Conservation (phyloP, 35 echinoderm and acorn worm genomes). For the Lytechinus variegatus region DNA sequence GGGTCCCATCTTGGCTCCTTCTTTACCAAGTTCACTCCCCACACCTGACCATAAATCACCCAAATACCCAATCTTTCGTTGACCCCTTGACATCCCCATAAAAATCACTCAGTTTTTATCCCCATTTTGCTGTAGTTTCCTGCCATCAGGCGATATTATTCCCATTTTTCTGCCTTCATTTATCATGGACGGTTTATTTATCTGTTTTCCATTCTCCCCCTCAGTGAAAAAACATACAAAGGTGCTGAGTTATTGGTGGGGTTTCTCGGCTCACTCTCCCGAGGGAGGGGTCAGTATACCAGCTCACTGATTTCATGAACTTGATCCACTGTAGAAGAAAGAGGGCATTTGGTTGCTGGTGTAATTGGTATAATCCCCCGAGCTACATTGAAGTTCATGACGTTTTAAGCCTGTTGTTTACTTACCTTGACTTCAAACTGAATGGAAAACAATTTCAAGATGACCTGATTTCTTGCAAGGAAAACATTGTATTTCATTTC, state of each 20-base stretch:
- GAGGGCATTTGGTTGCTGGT: neutral
- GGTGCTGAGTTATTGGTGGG: slow-evolving; percentile 34
- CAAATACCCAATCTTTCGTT: neutral
- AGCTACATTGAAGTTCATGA: neutral
- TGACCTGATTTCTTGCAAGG: neutral
- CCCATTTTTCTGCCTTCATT: slow-evolving; percentile 17
- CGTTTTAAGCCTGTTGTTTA: neutral
- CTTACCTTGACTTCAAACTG: neutral
- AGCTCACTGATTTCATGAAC: neutral
- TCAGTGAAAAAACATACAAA: slow-evolving; percentile 28
- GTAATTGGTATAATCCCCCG: slow-evolving; percentile 7
- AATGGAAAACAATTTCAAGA: neutral
- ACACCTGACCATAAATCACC: slow-evolving; percentile 25
- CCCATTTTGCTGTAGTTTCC: neutral
- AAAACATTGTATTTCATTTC: neutral
- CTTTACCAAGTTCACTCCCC: neutral
- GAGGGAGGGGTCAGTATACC: neutral
- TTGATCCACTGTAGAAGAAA: neutral
- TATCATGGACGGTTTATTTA: slow-evolving; percentile 35
- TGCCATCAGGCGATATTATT: neutral
- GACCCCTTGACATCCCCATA: slow-evolving; percentile 4
- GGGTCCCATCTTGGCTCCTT: neutral
- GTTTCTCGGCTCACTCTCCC: neutral
- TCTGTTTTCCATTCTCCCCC: slow-evolving; percentile 34
- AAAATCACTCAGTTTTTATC: slow-evolving; percentile 34